Base-by-base conservation (phyloP, 2,113 vertebrate genomes). In the Rhizomys pruinosus region DNA sequence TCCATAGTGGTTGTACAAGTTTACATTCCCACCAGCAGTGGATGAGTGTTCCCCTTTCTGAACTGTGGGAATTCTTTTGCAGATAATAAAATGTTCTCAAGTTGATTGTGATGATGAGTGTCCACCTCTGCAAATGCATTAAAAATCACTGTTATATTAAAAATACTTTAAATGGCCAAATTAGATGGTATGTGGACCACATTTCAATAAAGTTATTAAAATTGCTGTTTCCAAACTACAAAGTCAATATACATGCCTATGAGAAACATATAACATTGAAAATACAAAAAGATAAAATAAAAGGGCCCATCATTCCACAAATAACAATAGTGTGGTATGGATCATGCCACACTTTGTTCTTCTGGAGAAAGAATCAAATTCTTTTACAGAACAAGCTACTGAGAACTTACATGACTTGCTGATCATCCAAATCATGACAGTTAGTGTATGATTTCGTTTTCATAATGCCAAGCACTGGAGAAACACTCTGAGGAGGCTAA, bases 151-250 rank as follows among this genome's bases (percentile, higher is more conserved):
- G 74, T n/a, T n/a, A n/a, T n/a, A n/a, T n/a, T n/a, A n/a, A n/a
- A n/a, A n/a, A n/a, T n/a, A n/a, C 32, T 12, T 77, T 55, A 29
- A 84, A 84, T 64, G 55, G 84, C 20, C n/a, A 20, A 96, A 32
- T 81, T 94, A 42, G 76, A 89, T 34, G 29, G 37, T 80, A 47
- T 71, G 44, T 93, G 91, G 86, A 47, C 91, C 85, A 76, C 37
- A 76, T 95, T 74, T 93, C 73, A 91, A 76, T 93, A 93, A 91
- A 96, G 44, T 42, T 66, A 39, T 89, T 93, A 81, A 94, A 84
- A 86, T 89, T 42, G 25, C 69, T 95, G 81, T 63, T 95, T 84
- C 89, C 77, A 87, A 87, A 87, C 94, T 89, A n/a, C n/a, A n/a
- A n/a, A n/a, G n/a, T n/a, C n/a, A n/a, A n/a, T n/a, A n/a, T n/a